Evolutionary conservation across 2,797 vertebrate species (phyloP).

Genomic region (Trachops cirrhosus): DNA sequence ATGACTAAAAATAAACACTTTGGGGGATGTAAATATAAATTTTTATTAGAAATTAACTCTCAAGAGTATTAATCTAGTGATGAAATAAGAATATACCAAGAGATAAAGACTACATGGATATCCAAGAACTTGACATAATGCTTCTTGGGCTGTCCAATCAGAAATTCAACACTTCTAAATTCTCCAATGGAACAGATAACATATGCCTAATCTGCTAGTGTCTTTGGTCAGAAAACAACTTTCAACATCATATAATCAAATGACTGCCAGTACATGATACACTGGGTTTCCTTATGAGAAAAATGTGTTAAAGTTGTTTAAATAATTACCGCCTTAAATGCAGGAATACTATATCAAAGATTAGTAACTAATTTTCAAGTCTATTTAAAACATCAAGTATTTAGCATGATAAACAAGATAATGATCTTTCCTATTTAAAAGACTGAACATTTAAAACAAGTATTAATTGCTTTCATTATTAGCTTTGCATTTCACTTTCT

Average conservation of each 20-base stretch:
- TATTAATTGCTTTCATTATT: not conserved
- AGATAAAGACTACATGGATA: not conserved
- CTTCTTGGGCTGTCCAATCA: not conserved
- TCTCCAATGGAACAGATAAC: not conserved
- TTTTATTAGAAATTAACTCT: not conserved
- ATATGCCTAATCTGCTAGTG: not conserved
- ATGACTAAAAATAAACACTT: constrained; percentile 6
- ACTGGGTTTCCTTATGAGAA: not conserved
- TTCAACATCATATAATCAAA: not conserved
- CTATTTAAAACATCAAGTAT: constrained; percentile 22
- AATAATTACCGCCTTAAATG: not conserved
- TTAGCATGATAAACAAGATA: not conserved
- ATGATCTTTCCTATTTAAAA: not conserved
- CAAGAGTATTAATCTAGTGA: not conserved
- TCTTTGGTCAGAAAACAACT: not conserved
- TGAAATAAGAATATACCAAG: not conserved
- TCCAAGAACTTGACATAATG: not conserved
- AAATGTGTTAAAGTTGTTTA: not conserved
- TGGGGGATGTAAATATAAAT: not conserved
- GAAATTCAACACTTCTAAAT: not conserved
- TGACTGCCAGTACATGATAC: not conserved
- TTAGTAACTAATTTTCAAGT: not conserved
- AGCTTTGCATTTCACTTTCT: not conserved
- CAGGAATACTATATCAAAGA: not conserved
- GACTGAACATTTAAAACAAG: not conserved